Evolutionary conservation across 2,113 vertebrate genomes (phyloP), one percentile per base, ranked within the genome.

Genomic region (Verasper variegatus): DNA sequence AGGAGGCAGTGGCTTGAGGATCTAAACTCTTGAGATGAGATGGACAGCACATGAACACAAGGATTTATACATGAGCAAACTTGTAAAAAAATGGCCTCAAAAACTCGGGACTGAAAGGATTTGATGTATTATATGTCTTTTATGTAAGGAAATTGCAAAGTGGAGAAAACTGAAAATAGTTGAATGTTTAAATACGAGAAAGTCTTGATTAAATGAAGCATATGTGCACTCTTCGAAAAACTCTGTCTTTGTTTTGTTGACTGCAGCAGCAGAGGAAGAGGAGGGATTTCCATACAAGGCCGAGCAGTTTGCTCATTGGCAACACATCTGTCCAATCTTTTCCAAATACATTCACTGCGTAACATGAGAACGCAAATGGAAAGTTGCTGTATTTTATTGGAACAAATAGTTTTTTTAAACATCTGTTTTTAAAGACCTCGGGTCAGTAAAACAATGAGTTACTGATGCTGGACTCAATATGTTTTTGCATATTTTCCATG

Each of bases 381-480:
- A 70, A 23, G 17, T 47, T 62, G n/a, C 57, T 56, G 18, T 35
- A 35, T 37, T 72, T 10, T 9, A 11, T 64, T 80, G n/a, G 51
- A 54, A 54, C 51, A 54, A 17, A 49, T 49, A 1, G 45, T 17
- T 54, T n/a, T 54, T n/a, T 20, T 7, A 54, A 54, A 56, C 54
- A 56, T 85, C 69, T 82, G 68, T 42, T 82, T 68, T 76, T 68
- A n/a, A 71, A 74, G 47, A 52, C 15, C 21, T 61, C n/a, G 23
- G 40, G 64, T 62, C 61, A 68, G 42, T 68, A 18, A 72, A 78
- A 70, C 65, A 62, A 63, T 67, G 31, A 56, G 13, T 45, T 68
- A n/a, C 4, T 60, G 51, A 67, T 61, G 54, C 37, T 27, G 12
- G 37, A 42, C 26, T 64, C 0, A 12, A 40, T 4, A 14, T 15